Evolutionary conservation across 1,140 invertebrate species (phyloP).

Genomic region (Trialeurodes vaporariorum): DNA sequence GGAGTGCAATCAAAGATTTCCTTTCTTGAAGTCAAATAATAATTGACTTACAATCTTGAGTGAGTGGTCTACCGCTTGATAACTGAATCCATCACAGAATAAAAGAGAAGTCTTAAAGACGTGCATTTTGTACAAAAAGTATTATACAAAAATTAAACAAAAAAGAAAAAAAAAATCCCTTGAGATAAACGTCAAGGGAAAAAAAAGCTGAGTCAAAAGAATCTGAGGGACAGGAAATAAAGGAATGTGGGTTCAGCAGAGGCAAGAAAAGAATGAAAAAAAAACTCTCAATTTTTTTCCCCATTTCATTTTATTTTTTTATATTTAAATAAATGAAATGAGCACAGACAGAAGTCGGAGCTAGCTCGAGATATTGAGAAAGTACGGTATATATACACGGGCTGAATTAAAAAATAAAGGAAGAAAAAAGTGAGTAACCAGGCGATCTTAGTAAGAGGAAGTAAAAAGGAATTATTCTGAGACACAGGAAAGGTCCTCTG

Average conservation of each 20-base stretch:
- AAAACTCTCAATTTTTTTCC: slow-evolving; percentile 1
- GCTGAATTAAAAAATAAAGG: neutral
- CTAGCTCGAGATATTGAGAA: too few species aligned
- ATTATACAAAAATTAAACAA: too few species aligned
- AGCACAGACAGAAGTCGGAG: neutral
- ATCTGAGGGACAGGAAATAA: neutral
- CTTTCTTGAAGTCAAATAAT: neutral
- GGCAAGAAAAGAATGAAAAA: neutral
- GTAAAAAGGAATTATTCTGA: neutral
- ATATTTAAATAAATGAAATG: neutral
- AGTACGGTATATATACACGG: neutral
- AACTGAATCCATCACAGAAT: neutral
- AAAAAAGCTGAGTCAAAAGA: neutral
- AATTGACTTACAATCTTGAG: neutral
- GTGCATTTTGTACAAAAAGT: neutral
- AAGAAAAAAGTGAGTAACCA: neutral
- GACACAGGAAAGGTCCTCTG: neutral
- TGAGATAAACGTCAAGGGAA: neutral
- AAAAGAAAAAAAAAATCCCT: too few species aligned
- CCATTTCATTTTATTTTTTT: slow-evolving; percentile 1
- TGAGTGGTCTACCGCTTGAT: neutral
- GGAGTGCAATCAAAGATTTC: neutral
- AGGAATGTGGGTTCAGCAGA: neutral
- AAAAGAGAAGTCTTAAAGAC: neutral
- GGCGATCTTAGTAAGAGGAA: neutral